Evolutionary conservation across 2,113 vertebrate species (phyloP).

Genomic region (Dasyprocta punctata): DNA sequence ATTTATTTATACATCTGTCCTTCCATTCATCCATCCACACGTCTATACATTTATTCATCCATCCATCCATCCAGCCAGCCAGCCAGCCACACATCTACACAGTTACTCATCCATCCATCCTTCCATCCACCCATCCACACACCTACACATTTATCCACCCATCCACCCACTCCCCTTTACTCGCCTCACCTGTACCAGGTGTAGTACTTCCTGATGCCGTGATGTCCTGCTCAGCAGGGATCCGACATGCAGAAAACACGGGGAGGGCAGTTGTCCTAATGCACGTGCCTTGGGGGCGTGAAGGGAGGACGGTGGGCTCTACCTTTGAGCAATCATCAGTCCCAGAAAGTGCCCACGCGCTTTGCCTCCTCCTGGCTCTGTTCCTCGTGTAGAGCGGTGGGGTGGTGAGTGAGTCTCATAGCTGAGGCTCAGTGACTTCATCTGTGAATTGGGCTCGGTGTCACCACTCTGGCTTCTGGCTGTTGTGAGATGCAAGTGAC

Average conservation of each 20-base stretch:
- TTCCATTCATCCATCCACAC: too few relatives aligned
- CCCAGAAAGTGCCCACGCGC: not conserved
- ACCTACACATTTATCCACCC: too few relatives aligned
- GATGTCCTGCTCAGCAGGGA: not conserved
- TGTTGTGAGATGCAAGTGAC: too few relatives aligned
- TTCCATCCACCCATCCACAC: not conserved
- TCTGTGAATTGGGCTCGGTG: not conserved
- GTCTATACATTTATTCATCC: too few relatives aligned
- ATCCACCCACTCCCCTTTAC: not conserved
- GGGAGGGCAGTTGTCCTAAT: not conserved
- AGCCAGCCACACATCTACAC: not conserved
- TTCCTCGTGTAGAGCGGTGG: accelerated
- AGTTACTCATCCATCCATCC: not conserved
- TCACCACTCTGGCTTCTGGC: not conserved
- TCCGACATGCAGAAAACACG: not conserved
- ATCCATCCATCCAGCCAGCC: too few relatives aligned
- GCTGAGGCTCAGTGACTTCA: not conserved
- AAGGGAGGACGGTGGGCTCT: not conserved
- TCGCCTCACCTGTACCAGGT: not conserved
- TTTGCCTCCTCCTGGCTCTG: not conserved
- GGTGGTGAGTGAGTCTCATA: accelerated
- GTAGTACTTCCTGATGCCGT: not conserved
- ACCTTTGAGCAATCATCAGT: not conserved
- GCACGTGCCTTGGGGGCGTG: not conserved
- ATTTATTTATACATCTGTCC: too few relatives aligned